Conservation (phyloP, 2,113 vertebrate genomes). For the Peucedramus taeniatus region DNA sequence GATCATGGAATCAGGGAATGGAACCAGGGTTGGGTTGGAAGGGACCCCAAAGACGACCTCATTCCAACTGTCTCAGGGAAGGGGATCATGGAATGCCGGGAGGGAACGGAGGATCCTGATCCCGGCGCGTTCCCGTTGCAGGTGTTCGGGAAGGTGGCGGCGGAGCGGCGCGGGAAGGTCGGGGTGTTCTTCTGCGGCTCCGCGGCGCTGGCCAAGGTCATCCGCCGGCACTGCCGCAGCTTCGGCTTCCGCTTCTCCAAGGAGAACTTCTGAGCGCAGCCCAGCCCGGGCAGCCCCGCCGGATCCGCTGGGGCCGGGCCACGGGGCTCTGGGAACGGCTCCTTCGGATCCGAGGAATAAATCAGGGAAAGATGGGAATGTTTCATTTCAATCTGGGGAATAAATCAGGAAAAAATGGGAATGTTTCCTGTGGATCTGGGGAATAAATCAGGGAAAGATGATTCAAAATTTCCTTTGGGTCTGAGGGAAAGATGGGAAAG, state of each 20-base stretch:
- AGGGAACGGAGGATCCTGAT: rapidly evolving
- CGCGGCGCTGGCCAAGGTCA: slow-evolving; percentile 73
- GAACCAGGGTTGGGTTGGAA: not conserved
- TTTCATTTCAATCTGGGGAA: not conserved
- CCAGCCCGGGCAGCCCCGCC: not conserved
- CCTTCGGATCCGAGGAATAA: not conserved
- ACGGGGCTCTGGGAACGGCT: rapidly evolving
- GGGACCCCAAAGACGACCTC: not conserved
- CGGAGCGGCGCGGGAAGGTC: slow-evolving; percentile 82
- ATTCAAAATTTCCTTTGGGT: not conserved
- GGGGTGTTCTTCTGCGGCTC: slow-evolving; percentile 89
- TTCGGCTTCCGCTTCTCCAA: slow-evolving; percentile 85
- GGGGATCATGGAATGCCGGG: rapidly evolving
- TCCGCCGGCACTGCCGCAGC: slow-evolving; percentile 78
- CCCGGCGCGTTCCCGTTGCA: not conserved
- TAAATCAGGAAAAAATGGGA: not conserved
- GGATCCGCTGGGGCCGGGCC: not conserved
- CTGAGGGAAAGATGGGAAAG: not conserved
- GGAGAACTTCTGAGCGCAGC: slow-evolving; percentile 77
- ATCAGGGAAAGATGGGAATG: not conserved
- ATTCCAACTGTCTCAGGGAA: not conserved
- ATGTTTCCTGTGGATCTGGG: not conserved
- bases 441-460: not conserved
- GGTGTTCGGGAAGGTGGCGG: slow-evolving; percentile 83
- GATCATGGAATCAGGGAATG: too few relatives aligned